phyloP scores from a whole-genome alignment of 2,113 vertebrate species.

The Manacus vitellinus region DNA sequence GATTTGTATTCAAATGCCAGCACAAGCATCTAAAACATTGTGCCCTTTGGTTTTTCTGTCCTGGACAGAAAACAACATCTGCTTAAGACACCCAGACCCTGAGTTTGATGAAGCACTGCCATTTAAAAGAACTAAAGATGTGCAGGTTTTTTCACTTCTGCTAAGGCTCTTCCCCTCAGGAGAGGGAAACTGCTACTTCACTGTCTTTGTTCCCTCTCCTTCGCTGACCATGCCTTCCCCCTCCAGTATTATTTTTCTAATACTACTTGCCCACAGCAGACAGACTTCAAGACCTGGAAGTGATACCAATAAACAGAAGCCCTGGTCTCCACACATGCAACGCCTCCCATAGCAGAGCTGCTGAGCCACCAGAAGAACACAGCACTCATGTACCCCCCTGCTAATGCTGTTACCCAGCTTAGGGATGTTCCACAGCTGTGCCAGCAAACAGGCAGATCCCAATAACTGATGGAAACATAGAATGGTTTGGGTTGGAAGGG shows the following conservation, averaged over 20 bases:
- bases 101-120: neutral
- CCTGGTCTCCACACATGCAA: neutral
- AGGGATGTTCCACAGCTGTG: neutral
- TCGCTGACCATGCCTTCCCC: neutral
- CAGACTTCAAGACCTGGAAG: neutral
- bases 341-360: neutral
- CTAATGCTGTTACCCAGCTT: neutral
- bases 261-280: neutral
- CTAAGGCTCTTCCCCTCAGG: neutral
- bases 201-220: neutral
- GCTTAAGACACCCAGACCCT: neutral
- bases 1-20: neutral
- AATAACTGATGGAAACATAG: neutral
- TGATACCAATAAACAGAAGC: neutral
- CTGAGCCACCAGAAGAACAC: neutral
- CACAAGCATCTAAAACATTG: neutral
- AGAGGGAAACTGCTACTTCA: neutral
- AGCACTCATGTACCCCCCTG: accelerated
- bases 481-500: neutral
- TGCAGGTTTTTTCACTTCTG: neutral
- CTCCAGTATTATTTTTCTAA: neutral
- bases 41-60: neutral
- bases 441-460: neutral
- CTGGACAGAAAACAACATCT: neutral
- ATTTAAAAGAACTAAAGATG: neutral